phyloP scores from a whole-genome alignment of 2,888 invertebrate species.

The Acanthopleura granulata region DNA sequence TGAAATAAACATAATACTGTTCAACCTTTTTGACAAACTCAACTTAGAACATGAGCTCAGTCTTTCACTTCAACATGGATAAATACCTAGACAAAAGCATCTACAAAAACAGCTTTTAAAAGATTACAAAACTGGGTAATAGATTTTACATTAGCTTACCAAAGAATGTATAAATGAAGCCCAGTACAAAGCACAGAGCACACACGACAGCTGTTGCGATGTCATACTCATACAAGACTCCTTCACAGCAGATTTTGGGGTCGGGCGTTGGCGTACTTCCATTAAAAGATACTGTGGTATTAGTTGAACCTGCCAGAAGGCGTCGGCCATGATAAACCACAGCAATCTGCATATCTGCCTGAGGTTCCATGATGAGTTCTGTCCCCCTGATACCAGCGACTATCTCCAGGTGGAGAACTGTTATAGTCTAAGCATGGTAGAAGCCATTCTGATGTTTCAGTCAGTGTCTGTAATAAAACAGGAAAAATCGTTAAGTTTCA shows the following conservation, averaged over 20 bases:
- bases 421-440: too few relatives aligned
- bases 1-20: too few relatives aligned
- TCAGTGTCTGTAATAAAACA: too few relatives aligned
- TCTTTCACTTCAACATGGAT: too few relatives aligned
- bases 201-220: background rate
- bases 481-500: too few relatives aligned
- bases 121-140: too few relatives aligned
- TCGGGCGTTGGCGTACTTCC: background rate
- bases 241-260: background rate
- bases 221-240: background rate
- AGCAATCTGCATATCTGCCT: slow-evolving; percentile 6
- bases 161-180: background rate
- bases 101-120: too few relatives aligned
- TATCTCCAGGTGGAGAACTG: too few relatives aligned
- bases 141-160: background rate
- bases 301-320: background rate
- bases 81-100: too few relatives aligned
- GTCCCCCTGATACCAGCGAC: background rate
- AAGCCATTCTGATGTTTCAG: too few relatives aligned
- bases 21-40: too few relatives aligned
- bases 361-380: background rate
- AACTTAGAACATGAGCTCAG: too few relatives aligned
- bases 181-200: background rate
- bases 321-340: background rate
- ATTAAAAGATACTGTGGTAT: background rate